These are phyloP conservation scores for Tipula unca DNA, from an alignment of 2,888 invertebrate species.

Conservation along the genomic window DNA sequence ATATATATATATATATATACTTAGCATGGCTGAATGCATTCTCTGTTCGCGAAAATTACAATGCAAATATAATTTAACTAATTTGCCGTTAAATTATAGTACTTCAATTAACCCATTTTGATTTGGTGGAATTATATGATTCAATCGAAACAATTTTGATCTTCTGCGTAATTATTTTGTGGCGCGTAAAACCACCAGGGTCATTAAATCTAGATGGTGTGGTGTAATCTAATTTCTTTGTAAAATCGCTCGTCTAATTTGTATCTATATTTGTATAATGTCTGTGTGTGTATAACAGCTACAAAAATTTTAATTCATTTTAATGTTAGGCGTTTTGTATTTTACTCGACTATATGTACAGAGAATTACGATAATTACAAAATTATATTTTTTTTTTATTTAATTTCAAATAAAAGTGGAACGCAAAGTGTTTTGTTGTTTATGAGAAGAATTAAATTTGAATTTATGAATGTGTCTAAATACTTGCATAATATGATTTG, in stretches of 20 bases:
- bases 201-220: background rate
- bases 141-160: background rate
- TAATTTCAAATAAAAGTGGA: background rate
- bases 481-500: too few relatives aligned
- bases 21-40: background rate
- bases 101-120: background rate
- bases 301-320: background rate
- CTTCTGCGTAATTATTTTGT: background rate
- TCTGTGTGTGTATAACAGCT: background rate
- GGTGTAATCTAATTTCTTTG: background rate
- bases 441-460: background rate
- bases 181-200: background rate
- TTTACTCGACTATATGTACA: background rate
- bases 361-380: background rate
- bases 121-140: background rate
- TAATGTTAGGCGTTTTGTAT: background rate
- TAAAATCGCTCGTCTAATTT: background rate
- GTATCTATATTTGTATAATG: background rate
- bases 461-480: background rate
- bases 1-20: too few relatives aligned
- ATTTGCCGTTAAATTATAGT: background rate
- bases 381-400: background rate
- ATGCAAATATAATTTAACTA: background rate
- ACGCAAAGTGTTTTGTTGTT: background rate
- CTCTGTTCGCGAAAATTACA: background rate